These are phyloP conservation scores for Protonemura montana DNA, from an alignment of 2,888 invertebrate species.

Conservation along the genomic window DNA sequence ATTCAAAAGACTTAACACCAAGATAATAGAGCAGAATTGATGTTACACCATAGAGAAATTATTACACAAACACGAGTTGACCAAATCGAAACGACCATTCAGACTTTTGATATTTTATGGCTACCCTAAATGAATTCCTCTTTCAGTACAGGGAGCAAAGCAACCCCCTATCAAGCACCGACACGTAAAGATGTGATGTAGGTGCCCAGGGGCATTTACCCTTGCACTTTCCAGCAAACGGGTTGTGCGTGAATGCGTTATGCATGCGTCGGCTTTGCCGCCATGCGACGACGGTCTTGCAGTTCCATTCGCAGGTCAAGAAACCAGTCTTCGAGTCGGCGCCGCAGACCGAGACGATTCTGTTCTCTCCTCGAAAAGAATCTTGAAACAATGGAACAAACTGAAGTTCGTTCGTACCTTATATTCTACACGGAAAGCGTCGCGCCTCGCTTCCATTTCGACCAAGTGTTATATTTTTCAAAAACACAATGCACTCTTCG, in stretches of 20 bases:
- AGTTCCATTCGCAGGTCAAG: slow-evolving; percentile 5
- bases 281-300: background rate
- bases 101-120: background rate
- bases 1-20: background rate
- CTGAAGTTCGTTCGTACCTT: background rate
- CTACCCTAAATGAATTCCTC: background rate
- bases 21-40: too few species aligned
- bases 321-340: background rate
- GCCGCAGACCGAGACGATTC: background rate
- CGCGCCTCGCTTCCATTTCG: background rate
- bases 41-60: background rate
- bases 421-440: background rate
- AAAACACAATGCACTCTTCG: too few species aligned
- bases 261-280: background rate
- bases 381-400: background rate
- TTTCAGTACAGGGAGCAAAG: background rate
- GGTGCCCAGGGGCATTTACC: background rate
- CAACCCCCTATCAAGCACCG: background rate
- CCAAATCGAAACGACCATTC: background rate
- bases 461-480: background rate
- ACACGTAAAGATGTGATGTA: background rate
- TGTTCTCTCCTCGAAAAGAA: background rate
- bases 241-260: background rate
- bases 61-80: background rate
- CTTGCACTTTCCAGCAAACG: background rate